Base-by-base conservation (phyloP, 2,888 invertebrate species). In the Thelaira solivaga region DNA sequence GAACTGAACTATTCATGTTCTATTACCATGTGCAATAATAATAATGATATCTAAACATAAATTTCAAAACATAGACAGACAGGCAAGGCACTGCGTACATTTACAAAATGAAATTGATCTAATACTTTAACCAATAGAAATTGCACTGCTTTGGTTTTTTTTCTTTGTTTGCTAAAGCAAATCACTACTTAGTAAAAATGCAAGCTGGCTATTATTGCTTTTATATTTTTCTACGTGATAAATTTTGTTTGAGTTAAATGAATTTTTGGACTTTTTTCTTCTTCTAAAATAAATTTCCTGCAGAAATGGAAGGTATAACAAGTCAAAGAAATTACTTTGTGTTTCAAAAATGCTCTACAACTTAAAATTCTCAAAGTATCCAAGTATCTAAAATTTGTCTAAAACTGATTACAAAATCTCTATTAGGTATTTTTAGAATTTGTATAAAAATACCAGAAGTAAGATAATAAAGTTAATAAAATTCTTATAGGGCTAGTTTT, bases 41-140 rank as follows among this genome's bases (percentile, higher is more conserved):
- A 51, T n/a, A n/a, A n/a, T n/a, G n/a, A n/a, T n/a, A n/a, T 71
- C 45, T 45, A 62, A 51, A 47, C 36, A 47, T 47, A 59, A 67
- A 67, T 41, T 34, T 74, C 16, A 67, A 57, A 45, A 31, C 55
- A 74, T 49, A 59, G 49, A 29, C 68, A 55, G 45, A 49, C n/a
- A n/a, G n/a, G n/a, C n/a, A n/a, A n/a, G 39, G 51, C 53, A 57
- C 16, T 68, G 55, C 49, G 55, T 72, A 55, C 8, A 55, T 4
- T 1, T 53, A 61, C n/a, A n/a, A n/a, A 77, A 13, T 69, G 74
- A 74, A 69, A 68, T 69, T 69, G 57, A 77, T 77, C 57, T 69
- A 73, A 34, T 18, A 20, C 16, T 51, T n/a, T n/a, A n/a, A n/a
- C n/a, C n/a, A n/a, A n/a, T n/a, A n/a, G 2, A n/a, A 43, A 41